Base-by-base conservation (phyloP, 2,888 invertebrate species). In the Chloromyia formosa region DNA sequence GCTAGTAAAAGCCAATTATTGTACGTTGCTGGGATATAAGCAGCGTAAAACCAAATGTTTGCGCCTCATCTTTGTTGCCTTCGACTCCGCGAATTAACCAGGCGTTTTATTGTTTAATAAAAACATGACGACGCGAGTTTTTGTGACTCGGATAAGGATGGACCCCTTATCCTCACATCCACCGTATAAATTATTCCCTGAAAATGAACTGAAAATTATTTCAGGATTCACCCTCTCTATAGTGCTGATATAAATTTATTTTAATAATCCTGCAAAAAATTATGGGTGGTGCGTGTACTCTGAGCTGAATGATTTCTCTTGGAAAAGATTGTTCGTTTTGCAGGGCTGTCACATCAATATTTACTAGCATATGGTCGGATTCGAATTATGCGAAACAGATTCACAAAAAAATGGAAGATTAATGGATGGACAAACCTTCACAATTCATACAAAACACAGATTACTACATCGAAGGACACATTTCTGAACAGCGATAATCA, bases 91-190 rank as follows among this genome's bases (percentile, higher is more conserved):
- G 64, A 7, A 45, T 45, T 64, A 64, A 64, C 64, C 64, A 42
- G 35, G 42, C 64, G 64, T 64, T 64, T 64, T 64, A 64, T 64
- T 64, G 49, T 64, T 64, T 64, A 64, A 64, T 64, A 64, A 64
- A 64, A 64, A 42, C 45, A 18, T 42, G 49, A 35, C 64, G 22
- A 42, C 12, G 42, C 18, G 16, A 23, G 42, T 35, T 64, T 45
- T 64, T 35, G 27, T 7, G 27, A 35, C 27, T 35, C 7, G 27
- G 20, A 58, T 5, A 14, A 14, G 58, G 20, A 3, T 2, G 23
- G 2, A 58, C 4, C 22, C 23, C 5, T 20, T 12, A 0, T n/a
- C 64, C 18, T 1, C 64, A 14, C 42, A 58, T 18, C 12, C 12
- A 35, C 2, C 2, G 2, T 20, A 14, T 7, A n/a, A 49, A 7